phyloP scores from a whole-genome alignment of 2,888 invertebrate species.

The Syrphus vitripennis region DNA sequence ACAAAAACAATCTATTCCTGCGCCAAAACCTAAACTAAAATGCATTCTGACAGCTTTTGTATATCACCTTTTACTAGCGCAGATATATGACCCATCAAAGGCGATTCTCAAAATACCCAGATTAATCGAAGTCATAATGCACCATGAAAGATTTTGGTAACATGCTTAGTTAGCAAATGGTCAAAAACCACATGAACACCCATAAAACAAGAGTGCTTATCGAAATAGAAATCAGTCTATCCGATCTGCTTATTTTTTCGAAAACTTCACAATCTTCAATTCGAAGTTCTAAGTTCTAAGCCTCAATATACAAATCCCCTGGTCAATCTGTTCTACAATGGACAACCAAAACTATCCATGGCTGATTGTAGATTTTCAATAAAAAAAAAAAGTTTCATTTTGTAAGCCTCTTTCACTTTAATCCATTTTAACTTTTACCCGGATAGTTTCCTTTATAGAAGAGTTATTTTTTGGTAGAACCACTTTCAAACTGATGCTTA shows the following conservation, averaged over 20 bases:
- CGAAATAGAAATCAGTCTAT: neutral
- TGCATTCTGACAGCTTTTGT: no score
- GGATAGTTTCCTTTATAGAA: neutral
- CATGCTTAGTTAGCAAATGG: neutral
- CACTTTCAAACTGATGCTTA: conserved; percentile 16
- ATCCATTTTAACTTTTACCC: neutral
- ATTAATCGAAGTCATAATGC: no score
- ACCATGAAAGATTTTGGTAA: no score
- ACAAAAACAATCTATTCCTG: no score
- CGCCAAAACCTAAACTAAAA: no score
- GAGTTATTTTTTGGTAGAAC: neutral
- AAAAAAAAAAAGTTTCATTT: neutral
- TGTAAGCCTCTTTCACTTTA: neutral
- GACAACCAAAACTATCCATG: neutral
- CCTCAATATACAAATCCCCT: neutral
- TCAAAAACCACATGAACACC: neutral
- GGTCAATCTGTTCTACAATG: neutral
- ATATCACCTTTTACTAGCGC: no score
- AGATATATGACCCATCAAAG: no score
- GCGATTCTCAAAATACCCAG: no score
- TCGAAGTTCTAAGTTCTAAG: neutral
- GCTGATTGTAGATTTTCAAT: neutral
- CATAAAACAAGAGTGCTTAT: neutral
- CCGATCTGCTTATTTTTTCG: neutral
- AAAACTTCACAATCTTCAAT: neutral